phyloP scores from a whole-genome alignment of 2,797 vertebrate genomes.

The Sebastes cheni region DNA sequence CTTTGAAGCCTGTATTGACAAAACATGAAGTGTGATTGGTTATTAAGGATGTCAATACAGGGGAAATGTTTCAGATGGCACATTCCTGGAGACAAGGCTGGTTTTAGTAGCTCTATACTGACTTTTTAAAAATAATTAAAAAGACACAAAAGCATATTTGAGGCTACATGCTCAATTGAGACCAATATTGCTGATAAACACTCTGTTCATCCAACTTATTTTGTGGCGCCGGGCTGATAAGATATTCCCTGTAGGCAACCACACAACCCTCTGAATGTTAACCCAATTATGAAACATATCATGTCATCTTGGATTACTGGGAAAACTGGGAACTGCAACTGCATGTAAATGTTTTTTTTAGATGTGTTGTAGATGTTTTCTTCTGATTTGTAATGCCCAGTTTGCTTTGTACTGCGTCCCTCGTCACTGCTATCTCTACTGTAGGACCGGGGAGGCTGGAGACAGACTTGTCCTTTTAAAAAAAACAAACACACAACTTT shows the following conservation, averaged over 20 bases:
- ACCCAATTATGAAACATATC: slow-evolving; percentile 1
- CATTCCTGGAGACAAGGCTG: neutral
- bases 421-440: neutral
- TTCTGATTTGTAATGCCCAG: neutral
- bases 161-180: neutral
- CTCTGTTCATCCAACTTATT: neutral
- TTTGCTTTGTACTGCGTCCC: neutral
- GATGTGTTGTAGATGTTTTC: neutral
- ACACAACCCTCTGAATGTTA: neutral
- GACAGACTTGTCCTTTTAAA: neutral
- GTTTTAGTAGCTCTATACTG: neutral
- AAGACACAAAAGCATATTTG: neutral
- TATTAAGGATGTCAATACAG: neutral
- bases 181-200: neutral
- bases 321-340: neutral
- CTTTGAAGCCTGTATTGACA: slow-evolving; percentile 57
- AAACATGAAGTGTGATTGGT: slow-evolving; percentile 22
- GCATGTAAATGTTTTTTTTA: neutral
- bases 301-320: slow-evolving; percentile 3
- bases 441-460: neutral
- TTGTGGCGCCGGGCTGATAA: neutral
- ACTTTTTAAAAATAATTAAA: neutral
- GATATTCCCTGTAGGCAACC: neutral
- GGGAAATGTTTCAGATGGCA: slow-evolving; percentile 2
- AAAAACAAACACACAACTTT: neutral